These are phyloP conservation scores for Pseudoips prasinana DNA, from an alignment of 2,888 invertebrate genomes.

Conservation along the genomic window DNA sequence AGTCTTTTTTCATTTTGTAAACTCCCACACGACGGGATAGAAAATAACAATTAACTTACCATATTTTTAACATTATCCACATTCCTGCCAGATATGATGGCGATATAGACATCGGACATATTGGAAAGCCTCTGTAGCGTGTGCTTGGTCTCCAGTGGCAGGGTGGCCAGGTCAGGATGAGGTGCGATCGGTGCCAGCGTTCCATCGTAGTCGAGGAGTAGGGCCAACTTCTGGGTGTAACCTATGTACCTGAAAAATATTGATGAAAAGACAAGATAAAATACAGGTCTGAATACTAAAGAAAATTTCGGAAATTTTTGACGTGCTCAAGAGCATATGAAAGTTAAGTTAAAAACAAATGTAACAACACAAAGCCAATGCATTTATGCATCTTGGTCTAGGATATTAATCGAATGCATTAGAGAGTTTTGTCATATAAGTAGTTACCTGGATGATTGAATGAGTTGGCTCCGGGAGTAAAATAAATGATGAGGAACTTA, in stretches of 20 bases:
- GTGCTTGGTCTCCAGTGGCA: slow-evolving; percentile 92
- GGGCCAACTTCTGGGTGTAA: slow-evolving; percentile 91
- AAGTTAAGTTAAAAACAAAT: too few relatives aligned
- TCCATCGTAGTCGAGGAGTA: slow-evolving; percentile 93
- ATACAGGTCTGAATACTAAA: too few relatives aligned
- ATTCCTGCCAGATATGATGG: slow-evolving; percentile 92
- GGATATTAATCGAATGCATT: too few relatives aligned
- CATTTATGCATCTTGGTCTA: too few relatives aligned
- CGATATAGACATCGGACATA: slow-evolving; percentile 92
- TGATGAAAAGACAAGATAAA: background rate
- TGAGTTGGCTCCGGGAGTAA: too few relatives aligned
- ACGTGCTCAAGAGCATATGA: too few relatives aligned
- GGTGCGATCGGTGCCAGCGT: slow-evolving; percentile 94
- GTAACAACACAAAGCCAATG: too few relatives aligned
- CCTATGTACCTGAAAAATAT: slow-evolving; percentile 87
- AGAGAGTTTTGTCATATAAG: too few relatives aligned
- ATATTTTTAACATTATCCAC: slow-evolving; percentile 94
- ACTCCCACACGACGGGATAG: too few relatives aligned
- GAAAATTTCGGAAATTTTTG: too few relatives aligned
- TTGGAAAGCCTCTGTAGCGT: slow-evolving; percentile 91
- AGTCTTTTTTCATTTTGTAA: too few relatives aligned
- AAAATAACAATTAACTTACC: slow-evolving; percentile 71
- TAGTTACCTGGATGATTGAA: too few relatives aligned
- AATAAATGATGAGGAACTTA: slow-evolving; percentile 63
- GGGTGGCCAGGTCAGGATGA: slow-evolving; percentile 93